Evolutionary conservation across 2,113 vertebrate genomes (phyloP), one percentile per base, ranked within the genome.

Genomic region (Amphiprion ocellaris): DNA sequence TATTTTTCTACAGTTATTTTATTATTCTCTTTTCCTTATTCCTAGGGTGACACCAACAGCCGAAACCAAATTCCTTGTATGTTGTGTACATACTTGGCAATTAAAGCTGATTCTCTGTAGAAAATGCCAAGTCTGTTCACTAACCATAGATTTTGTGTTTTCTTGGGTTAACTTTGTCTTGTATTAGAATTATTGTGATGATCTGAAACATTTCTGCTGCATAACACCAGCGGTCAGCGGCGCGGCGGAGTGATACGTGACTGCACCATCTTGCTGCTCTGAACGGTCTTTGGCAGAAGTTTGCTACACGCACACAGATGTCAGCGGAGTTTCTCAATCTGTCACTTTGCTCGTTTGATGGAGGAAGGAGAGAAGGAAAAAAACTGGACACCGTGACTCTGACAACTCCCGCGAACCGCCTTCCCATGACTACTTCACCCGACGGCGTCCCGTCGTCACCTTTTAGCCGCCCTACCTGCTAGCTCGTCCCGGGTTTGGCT

Each of bases 251-350:
- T 74, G 68, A 1, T 0, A 5, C 0, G 0, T 0, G 1, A 15
- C 0, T 0, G 0, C 2, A 7, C 0, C 0, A 39, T 87, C 74
- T 67, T 2, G n/a, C 6, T 2, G n/a, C 6, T 0, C 0, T 0
- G 0, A 0, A 0, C 0, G 0, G 28, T 88, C 83, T 89, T 79
- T 30, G 87, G 28, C 2, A 60, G 17, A 84, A 88, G 75, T 90
- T 88, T 44, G 82, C 75, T 81, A 78, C 90, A 84, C 81, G 83
- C 89, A 87, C 84, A 23, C 84, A 89, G 79, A 89, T 92, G 91
- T 92, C 92, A 93, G 90, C 72, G 52, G 87, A 90, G 83, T 92
- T 92, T 92, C 77, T 79, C 86, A 84, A 91, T 92, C 91, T 93
- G 90, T 93, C 92, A 93, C 77, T 90, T 44, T 28, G 66, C 15